Evolutionary conservation across 2,888 invertebrate genomes (phyloP).

Genomic region (Ophioninae sp.): DNA sequence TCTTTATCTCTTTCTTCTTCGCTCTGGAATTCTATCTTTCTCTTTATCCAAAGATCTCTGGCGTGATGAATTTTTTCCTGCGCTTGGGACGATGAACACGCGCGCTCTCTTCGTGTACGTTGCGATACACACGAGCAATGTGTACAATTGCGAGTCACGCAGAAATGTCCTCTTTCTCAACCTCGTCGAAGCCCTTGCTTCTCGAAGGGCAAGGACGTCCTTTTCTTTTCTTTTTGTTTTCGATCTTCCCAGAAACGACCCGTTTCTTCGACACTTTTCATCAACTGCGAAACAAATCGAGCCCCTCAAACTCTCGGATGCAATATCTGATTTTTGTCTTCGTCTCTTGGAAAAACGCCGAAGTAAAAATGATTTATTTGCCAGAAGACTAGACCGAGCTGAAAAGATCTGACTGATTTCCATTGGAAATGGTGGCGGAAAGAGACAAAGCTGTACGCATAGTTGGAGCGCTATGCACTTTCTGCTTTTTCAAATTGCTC

Average conservation of each 20-base stretch:
- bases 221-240: slow-evolving; percentile 33
- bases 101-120: neutral
- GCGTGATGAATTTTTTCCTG: neutral
- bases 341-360: too few relatives aligned
- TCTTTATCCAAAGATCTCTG: neutral
- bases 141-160: neutral
- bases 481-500: too few relatives aligned
- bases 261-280: neutral
- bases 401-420: neutral
- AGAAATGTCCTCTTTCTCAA: neutral
- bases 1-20: neutral
- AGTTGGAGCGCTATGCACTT: too few relatives aligned
- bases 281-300: neutral
- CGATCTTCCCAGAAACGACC: neutral
- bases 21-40: neutral
- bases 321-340: neutral
- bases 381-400: too few relatives aligned
- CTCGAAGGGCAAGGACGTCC: slow-evolving; percentile 11
- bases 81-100: neutral
- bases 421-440: neutral
- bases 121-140: neutral
- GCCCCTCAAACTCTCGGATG: neutral
- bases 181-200: slow-evolving; percentile 38
- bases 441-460: neutral
- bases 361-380: neutral